A percentile compares a stretch with the other conserved stretches of the same genome.
Evolutionary conservation across 2,113 vertebrate species (phyloP).

Genomic region (Perca schrenkii): DNA sequence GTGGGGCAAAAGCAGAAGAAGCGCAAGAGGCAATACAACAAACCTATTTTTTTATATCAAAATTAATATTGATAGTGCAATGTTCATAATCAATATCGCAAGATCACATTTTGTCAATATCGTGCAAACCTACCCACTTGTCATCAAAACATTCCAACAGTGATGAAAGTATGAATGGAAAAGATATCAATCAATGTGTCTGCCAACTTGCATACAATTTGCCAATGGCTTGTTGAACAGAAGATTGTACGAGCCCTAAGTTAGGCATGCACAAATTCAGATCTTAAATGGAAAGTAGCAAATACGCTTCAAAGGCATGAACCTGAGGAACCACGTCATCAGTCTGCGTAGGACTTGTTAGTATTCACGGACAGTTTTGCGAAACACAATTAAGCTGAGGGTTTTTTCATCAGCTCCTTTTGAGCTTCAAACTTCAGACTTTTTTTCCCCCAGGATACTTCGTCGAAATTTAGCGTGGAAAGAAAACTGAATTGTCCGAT

Average conservation of each 20-base stretch:
- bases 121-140: not conserved
- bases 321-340: constrained; percentile 20
- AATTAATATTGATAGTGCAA: too few species aligned
- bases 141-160: constrained; percentile 29
- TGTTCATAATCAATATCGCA: too few species aligned
- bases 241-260: constrained; percentile 44
- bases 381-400: constrained; percentile 30
- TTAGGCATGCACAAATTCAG: constrained; percentile 54
- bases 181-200: constrained; percentile 56
- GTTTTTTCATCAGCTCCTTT: constrained; percentile 7
- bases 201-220: constrained; percentile 53
- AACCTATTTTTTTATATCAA: too few species aligned
- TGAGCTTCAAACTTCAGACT: constrained; percentile 24
- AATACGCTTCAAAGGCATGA: constrained; percentile 31
- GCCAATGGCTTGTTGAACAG: constrained; percentile 12
- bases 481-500: constrained; percentile 10
- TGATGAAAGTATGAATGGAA: constrained; percentile 46
- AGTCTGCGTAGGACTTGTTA: not conserved
- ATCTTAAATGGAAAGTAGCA: constrained; percentile 56
- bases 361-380: constrained; percentile 30
- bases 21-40: too few species aligned
- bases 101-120: too few species aligned
- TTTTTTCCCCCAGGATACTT: constrained; percentile 17
- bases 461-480: not conserved
- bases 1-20: too few species aligned